A percentile compares a stretch with the other conserved stretches of the same genome.
phyloP scores from a whole-genome alignment of 2,888 invertebrate genomes.

The Apamea anceps region DNA sequence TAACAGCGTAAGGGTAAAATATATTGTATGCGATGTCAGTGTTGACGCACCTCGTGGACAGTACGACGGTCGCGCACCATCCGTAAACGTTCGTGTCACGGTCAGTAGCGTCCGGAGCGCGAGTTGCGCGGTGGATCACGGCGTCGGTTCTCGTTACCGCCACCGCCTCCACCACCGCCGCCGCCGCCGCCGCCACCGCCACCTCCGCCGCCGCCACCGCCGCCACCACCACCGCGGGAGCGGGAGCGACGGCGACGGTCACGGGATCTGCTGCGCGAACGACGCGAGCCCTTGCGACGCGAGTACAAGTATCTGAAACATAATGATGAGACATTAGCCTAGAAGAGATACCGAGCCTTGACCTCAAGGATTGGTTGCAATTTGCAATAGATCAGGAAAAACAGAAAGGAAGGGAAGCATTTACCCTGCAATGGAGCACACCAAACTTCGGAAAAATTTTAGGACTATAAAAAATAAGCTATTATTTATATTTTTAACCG shows the following conservation, averaged over 20 bases:
- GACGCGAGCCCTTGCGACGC: slow-evolving; percentile 90
- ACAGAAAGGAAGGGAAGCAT: too few relatives aligned
- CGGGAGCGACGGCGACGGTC: slow-evolving; percentile 91
- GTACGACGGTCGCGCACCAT: background rate
- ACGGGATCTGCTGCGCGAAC: slow-evolving; percentile 82
- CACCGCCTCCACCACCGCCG: slow-evolving; percentile 11
- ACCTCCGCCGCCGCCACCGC: slow-evolving; percentile 8
- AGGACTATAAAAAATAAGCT: background rate
- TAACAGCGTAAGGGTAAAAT: background rate
- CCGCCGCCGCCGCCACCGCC: slow-evolving; percentile 17
- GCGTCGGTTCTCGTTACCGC: slow-evolving; percentile 77
- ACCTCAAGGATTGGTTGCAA: background rate
- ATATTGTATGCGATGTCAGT: slow-evolving; percentile 11
- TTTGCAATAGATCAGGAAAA: background rate
- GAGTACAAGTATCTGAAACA: slow-evolving; percentile 92
- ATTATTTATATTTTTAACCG: too few relatives aligned
- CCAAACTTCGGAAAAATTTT: background rate
- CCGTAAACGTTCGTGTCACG: slow-evolving; percentile 13
- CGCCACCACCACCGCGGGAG: slow-evolving; percentile 78
- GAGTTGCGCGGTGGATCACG: slow-evolving; percentile 89
- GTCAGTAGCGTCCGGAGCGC: slow-evolving; percentile 90
- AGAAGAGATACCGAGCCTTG: background rate
- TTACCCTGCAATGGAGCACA: background rate
- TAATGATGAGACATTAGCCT: background rate
- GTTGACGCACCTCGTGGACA: slow-evolving; percentile 28